These are phyloP conservation scores for Hydriomena furcata DNA, from an alignment of 2,888 invertebrate genomes.

Conservation along the genomic window DNA sequence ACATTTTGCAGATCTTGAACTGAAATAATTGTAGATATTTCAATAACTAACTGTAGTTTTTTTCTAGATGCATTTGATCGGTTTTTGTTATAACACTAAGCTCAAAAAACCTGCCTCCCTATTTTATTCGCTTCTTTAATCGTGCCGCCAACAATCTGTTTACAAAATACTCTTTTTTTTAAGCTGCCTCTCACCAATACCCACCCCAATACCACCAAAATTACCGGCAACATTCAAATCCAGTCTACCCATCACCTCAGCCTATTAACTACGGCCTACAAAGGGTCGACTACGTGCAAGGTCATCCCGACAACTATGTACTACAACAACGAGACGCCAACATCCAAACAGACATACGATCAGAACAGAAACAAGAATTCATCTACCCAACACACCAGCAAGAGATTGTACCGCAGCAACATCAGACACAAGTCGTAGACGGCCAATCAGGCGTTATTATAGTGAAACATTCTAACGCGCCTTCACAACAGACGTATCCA, in stretches of 20 bases:
- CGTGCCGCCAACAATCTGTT: too few species aligned
- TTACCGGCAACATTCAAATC: constrained; percentile 1
- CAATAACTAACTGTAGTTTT: too few species aligned
- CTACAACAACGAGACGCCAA: background rate
- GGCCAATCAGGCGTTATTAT: background rate
- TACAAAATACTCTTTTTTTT: background rate
- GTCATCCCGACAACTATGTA: background rate
- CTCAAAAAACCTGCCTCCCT: too few species aligned
- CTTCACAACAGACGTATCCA: background rate
- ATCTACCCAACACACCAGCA: background rate
- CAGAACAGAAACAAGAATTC: background rate
- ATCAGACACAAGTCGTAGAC: constrained; percentile 2
- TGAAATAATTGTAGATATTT: too few species aligned
- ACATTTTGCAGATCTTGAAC: too few species aligned
- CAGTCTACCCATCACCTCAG: background rate
- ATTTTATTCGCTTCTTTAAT: too few species aligned
- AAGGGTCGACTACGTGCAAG: background rate
- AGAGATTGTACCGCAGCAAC: background rate
- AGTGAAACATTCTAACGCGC: too few species aligned
- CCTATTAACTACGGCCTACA: constrained; percentile 2
- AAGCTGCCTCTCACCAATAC: constrained; percentile 6
- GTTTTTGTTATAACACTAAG: too few species aligned
- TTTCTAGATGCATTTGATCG: too few species aligned
- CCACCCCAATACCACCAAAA: background rate
- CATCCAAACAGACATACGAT: too few species aligned